Evolutionary conservation across 2,888 invertebrate species (phyloP).

Genomic region (Tinea semifulvella): DNA sequence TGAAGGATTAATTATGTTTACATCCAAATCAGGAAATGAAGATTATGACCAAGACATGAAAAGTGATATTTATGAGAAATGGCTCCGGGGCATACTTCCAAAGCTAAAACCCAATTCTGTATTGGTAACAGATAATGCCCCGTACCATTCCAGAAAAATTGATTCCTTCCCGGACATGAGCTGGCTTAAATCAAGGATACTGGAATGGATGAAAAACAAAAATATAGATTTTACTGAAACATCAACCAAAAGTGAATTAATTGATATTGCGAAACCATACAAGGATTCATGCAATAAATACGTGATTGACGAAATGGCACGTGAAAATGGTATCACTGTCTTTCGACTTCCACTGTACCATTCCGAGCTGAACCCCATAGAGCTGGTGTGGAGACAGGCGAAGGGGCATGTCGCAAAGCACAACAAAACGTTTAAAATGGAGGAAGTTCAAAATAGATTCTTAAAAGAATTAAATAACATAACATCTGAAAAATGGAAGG

Average conservation of each 20-base stretch:
- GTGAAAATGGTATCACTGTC: neutral
- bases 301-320: neutral
- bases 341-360: neutral
- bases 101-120: conserved; percentile 10
- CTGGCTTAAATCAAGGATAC: neutral
- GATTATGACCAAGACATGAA: conserved; percentile 14
- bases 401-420: too few relatives aligned
- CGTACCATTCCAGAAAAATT: conserved; percentile 11
- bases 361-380: too few relatives aligned
- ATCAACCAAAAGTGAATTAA: neutral
- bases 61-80: conserved; percentile 10
- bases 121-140: conserved; percentile 12
- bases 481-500: too few relatives aligned
- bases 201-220: neutral
- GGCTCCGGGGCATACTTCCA: conserved; percentile 12
- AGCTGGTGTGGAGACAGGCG: too few relatives aligned
- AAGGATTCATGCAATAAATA: neutral
- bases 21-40: too few relatives aligned
- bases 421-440: too few relatives aligned
- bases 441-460: too few relatives aligned
- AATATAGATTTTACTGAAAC: neutral
- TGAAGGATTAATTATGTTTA: too few relatives aligned
- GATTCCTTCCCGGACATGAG: conserved; percentile 2
- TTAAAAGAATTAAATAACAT: too few relatives aligned
- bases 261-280: neutral